These are phyloP conservation scores for Tupiocoris notatus DNA, from an alignment of 2,888 invertebrate species.

Conservation along the genomic window DNA sequence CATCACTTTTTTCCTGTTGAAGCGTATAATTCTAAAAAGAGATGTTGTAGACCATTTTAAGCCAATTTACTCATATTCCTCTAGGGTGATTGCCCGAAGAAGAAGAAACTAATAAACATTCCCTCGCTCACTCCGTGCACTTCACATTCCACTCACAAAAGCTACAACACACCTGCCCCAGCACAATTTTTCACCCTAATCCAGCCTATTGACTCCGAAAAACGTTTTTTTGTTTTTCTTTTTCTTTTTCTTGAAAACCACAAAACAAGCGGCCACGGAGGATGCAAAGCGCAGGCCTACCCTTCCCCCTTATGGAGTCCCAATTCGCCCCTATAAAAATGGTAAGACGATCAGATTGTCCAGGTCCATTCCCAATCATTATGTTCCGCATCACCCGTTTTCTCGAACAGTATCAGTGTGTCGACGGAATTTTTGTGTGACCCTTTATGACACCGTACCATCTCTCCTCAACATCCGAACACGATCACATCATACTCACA, in stretches of 20 bases:
- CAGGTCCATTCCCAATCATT: background rate
- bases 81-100: too few species aligned
- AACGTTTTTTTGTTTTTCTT: slow-evolving; percentile 23
- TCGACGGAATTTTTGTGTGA: background rate
- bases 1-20: too few species aligned
- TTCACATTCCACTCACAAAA: background rate
- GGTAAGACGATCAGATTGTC: slow-evolving; percentile 24
- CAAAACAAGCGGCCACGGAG: slow-evolving; percentile 37
- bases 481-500: background rate
- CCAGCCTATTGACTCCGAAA: slow-evolving; percentile 16
- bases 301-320: slow-evolving; percentile 41
- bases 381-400: background rate
- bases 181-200: slow-evolving; percentile 2
- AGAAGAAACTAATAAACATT: background rate
- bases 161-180: background rate
- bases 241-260: slow-evolving; percentile 18
- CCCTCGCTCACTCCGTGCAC: background rate
- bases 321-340: slow-evolving; percentile 40
- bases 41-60: too few species aligned
- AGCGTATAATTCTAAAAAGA: too few species aligned
- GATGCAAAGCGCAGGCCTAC: slow-evolving; percentile 39
- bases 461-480: background rate
- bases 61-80: background rate
- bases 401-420: background rate
- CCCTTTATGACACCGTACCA: background rate